A percentile compares a stretch with the other conserved stretches of the same genome.
These are phyloP conservation scores for Rhea americana DNA, from an alignment of 2,113 vertebrate species.

Conservation along the genomic window DNA sequence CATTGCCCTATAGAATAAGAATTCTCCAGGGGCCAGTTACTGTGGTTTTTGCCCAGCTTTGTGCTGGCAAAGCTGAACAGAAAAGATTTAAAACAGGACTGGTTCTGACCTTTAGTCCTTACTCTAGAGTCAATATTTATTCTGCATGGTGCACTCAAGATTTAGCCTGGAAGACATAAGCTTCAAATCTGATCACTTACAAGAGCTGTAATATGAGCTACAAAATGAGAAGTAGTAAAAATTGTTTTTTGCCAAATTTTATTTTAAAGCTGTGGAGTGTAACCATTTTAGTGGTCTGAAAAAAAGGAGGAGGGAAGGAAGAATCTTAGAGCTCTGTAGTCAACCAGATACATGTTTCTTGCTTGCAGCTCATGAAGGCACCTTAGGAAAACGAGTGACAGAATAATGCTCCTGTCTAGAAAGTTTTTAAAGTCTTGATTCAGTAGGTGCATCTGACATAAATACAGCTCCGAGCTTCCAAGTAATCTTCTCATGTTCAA, in stretches of 20 bases:
- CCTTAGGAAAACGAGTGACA: neutral
- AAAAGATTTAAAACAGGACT: conserved; percentile 50
- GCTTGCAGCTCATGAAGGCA: neutral
- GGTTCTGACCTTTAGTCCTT: conserved; percentile 50
- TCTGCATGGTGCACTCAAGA: conserved; percentile 47
- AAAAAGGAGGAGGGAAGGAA: neutral
- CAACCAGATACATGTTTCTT: neutral
- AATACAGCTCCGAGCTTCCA: conserved; percentile 17
- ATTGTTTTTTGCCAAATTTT: conserved; percentile 36
- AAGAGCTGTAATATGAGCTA: conserved; percentile 44
- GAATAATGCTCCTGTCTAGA: conserved; percentile 16
- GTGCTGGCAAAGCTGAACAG: conserved; percentile 30
- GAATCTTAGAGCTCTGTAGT: conserved; percentile 12
- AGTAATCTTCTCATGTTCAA: conserved; percentile 9
- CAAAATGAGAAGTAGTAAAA: conserved; percentile 48
- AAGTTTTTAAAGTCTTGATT: conserved; percentile 30
- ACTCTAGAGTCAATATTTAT: conserved; percentile 60
- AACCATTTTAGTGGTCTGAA: conserved; percentile 21
- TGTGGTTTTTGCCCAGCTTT: conserved; percentile 30
- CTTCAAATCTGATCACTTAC: conserved; percentile 53
- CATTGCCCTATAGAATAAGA: neutral
- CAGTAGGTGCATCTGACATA: conserved; percentile 42
- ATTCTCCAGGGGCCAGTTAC: conserved; percentile 45
- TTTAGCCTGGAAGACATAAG: conserved; percentile 62
- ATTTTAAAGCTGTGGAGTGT: conserved; percentile 43